These are phyloP conservation scores for Zeuzera pyrina DNA, from an alignment of 2,888 invertebrate species.

Conservation along the genomic window DNA sequence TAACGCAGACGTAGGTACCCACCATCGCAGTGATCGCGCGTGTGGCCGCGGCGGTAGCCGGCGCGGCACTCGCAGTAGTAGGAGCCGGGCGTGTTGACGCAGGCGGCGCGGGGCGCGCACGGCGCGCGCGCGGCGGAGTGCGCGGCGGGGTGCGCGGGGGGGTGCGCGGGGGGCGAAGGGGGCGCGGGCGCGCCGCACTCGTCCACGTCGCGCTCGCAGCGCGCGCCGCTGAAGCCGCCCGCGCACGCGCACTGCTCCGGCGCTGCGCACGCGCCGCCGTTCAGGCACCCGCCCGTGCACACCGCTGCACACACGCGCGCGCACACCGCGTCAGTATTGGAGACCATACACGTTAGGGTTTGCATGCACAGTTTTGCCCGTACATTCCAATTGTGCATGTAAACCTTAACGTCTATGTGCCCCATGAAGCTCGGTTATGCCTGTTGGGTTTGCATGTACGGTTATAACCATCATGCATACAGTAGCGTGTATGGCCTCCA, in stretches of 20 bases:
- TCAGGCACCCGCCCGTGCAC: slow-evolving; percentile 85
- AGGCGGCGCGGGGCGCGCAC: slow-evolving; percentile 83
- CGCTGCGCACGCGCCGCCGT: slow-evolving; percentile 85
- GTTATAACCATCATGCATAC: too few species aligned
- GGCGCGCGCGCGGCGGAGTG: slow-evolving; percentile 78
- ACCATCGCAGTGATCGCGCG: slow-evolving; percentile 78
- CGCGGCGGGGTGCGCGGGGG: slow-evolving; percentile 82
- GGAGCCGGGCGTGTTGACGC: slow-evolving; percentile 92
- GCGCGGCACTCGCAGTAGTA: slow-evolving; percentile 89
- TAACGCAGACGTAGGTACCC: slow-evolving; percentile 9
- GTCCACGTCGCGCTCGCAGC: slow-evolving; percentile 90
- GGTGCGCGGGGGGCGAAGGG: slow-evolving; percentile 77
- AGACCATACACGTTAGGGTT: too few species aligned
- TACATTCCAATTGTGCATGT: too few species aligned
- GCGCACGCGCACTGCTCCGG: slow-evolving; percentile 87
- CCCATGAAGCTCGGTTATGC: too few species aligned
- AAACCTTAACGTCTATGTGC: too few species aligned
- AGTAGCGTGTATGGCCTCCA: too few species aligned
- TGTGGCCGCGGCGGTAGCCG: slow-evolving; percentile 77
- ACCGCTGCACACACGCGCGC: too few species aligned
- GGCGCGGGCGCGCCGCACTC: slow-evolving; percentile 82
- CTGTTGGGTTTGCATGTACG: too few species aligned
- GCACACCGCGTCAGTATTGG: too few species aligned
- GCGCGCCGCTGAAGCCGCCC: slow-evolving; percentile 84
- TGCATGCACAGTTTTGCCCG: too few species aligned